Evolutionary conservation across 2,888 invertebrate genomes (phyloP), one percentile per base, ranked within the genome.

Genomic region (Siphonodentalium dalli): DNA sequence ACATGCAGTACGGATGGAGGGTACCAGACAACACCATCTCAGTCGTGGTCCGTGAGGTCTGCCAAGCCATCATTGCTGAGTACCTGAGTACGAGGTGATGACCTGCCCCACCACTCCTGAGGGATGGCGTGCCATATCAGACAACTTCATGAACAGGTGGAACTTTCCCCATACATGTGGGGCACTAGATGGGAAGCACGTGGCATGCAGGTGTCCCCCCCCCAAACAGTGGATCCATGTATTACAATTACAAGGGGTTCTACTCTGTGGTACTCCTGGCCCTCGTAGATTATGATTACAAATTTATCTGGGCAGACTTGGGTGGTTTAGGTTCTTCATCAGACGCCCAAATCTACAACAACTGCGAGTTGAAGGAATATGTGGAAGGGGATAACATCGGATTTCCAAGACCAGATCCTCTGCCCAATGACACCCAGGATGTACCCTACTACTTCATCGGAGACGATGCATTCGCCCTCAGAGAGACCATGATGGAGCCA

Each of bases 151-250:
- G 23, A 42, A 43, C 15, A 46, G 55, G 42, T 67, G 65, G 66
- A 61, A 68, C 42, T 41, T 68, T 29, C 62, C 61, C 27, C 61
- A 62, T 59, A 54, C 54, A 15, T 61, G 58, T 47, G 63, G 63
- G 33, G 66, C 67, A 23, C 41, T 68, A 7, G 63, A 65, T 57
- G 65, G 69, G 15, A 68, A 68, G 33, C 69, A 66, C 35, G 48
- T 66, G 9, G 57, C 65, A 43, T 46, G 50, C 9, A 39, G 56
- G 50, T 35, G 47, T 31, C 64, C 62, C n/a, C n/a, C n/a, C n/a
- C 11, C 33, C 44, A 11, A 54, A 63, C 26, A 54, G 44, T 51
- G 61, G 65, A 7, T 45, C 39, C 40, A 33, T 52, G 35, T 68
- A 66, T 49, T 43, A 59, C 45, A 66, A 64, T 44, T 66, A 66